Evolutionary conservation across 1,140 invertebrate genomes (phyloP).

Genomic region (Bactericera cockerelli): DNA sequence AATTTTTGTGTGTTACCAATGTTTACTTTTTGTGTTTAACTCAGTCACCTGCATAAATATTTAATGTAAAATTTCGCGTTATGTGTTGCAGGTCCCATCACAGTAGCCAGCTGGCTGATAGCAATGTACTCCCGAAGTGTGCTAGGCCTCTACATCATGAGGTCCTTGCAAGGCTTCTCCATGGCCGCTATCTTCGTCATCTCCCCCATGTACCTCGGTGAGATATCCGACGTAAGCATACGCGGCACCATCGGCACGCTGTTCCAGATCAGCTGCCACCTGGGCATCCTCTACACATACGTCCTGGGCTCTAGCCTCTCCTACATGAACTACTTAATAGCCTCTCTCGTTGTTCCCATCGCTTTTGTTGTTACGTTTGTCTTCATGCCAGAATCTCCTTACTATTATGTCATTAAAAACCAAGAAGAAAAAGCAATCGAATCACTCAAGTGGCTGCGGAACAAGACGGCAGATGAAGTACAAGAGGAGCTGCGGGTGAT

Average conservation of each 20-base stretch:
- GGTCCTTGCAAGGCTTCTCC: conserved; percentile 12
- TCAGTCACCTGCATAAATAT: too few species aligned
- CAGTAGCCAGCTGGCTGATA: conserved; percentile 25
- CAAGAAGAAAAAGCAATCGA: conserved; percentile 13
- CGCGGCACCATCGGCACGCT: conserved; percentile 13
- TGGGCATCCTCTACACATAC: conserved; percentile 14
- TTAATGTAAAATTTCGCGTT: too few species aligned
- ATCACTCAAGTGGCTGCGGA: conserved; percentile 18
- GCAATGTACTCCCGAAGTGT: conserved; percentile 31
- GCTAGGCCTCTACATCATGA: conserved; percentile 22
- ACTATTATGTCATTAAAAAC: conserved; percentile 16
- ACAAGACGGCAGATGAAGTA: conserved; percentile 16
- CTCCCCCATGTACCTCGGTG: conserved; percentile 41
- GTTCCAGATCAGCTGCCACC: conserved; percentile 10
- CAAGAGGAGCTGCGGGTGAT: conserved; percentile 14
- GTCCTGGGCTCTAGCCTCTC: conserved; percentile 33
- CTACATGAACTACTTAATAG: conserved; percentile 18
- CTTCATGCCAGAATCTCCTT: conserved; percentile 31
- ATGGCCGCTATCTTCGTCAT: conserved; percentile 49
- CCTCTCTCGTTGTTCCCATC: conserved; percentile 17
- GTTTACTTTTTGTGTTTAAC: too few species aligned
- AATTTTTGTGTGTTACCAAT: too few species aligned
- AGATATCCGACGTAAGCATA: conserved; percentile 29
- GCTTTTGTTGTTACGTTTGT: conserved; percentile 25
- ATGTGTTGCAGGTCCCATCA: conserved; percentile 19